A percentile compares a stretch with the other conserved stretches of the same genome.
Evolutionary conservation across 2,888 invertebrate genomes (phyloP).

Genomic region (Diaprepes abbreviatus): DNA sequence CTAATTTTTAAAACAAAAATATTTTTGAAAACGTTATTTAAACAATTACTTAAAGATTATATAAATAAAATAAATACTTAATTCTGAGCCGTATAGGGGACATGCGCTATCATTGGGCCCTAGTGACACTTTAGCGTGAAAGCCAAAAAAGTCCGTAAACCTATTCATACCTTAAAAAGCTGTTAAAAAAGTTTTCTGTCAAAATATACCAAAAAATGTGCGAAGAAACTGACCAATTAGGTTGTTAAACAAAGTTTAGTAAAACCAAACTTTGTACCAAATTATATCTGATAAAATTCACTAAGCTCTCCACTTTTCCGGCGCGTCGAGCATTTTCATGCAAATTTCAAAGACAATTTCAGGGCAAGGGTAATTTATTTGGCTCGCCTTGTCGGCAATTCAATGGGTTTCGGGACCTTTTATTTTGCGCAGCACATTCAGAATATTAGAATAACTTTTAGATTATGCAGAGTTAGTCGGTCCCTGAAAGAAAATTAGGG

Average conservation of each 20-base stretch:
- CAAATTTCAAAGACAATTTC: constrained; percentile 65
- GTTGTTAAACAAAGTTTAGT: constrained; percentile 5
- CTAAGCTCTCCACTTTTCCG: constrained; percentile 43
- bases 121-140: too few species aligned
- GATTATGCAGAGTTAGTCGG: constrained; percentile 47
- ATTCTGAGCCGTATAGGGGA: too few species aligned
- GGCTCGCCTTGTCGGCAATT: constrained; percentile 58
- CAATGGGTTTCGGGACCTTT: constrained; percentile 55
- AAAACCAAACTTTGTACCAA: constrained; percentile 5
- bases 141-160: too few species aligned
- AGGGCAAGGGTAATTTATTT: constrained; percentile 63
- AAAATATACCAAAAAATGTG: too few species aligned
- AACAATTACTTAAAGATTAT: too few species aligned
- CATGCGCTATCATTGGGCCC: too few species aligned
- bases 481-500: constrained; percentile 30
- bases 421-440: constrained; percentile 40
- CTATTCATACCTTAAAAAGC: too few species aligned
- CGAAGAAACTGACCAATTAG: too few species aligned
- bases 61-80: too few species aligned
- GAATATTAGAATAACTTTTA: constrained; percentile 51
- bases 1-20: too few species aligned
- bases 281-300: constrained; percentile 30
- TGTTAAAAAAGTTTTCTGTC: too few species aligned
- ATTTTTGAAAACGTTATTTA: too few species aligned
- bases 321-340: constrained; percentile 61